Evolutionary conservation across 2,113 vertebrate species (phyloP), one percentile per base, ranked within the genome.

Genomic region (Riparia riparia): DNA sequence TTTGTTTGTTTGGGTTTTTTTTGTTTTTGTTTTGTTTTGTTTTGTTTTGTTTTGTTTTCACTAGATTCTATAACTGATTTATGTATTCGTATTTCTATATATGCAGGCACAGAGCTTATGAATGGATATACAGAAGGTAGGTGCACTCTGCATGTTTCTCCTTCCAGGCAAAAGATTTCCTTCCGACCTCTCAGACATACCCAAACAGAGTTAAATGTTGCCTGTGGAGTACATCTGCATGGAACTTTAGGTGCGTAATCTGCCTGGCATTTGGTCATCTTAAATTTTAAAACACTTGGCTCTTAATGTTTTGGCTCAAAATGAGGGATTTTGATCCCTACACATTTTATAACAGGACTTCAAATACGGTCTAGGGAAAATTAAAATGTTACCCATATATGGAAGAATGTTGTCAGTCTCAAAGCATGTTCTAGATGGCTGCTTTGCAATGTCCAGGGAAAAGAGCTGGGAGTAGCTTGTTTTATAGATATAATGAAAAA

Each of bases 151-250:
- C 16, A 22, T 89, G 49, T 95, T 96, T 97, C 93, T 97, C 94
- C 94, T 95, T 86, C 73, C 73, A 96, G 93, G 93, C 83, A 91
- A 95, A 96, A 95, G 91, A 91, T 97, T 95, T 96, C 91, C 95
- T 96, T 92, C 89, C 82, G 92, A 95, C 91, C 83, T 96, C 91
- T 96, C 94, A 93, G 92, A 93, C 94, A 80, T 90, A 95, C 86
- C 81, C 81, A 87, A 96, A 84, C 69, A 91, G 73, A 88, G 71
- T 82, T 91, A 94, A 91, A 82, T 87, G 94, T 82, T 96, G 95
- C 92, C 86, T 83, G 57, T 91, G 89, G 64, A 96, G 83, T 91
- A 96, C 86, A 94, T 93, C 86, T 96, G 87, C 71, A 18, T 77
- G 90, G 91, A 97, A 95, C 79, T 94, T 93, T 82, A 91, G 94